Conservation (phyloP, 92 coral and sea anemone species). For the Epizoanthus illoricatus region DNA sequence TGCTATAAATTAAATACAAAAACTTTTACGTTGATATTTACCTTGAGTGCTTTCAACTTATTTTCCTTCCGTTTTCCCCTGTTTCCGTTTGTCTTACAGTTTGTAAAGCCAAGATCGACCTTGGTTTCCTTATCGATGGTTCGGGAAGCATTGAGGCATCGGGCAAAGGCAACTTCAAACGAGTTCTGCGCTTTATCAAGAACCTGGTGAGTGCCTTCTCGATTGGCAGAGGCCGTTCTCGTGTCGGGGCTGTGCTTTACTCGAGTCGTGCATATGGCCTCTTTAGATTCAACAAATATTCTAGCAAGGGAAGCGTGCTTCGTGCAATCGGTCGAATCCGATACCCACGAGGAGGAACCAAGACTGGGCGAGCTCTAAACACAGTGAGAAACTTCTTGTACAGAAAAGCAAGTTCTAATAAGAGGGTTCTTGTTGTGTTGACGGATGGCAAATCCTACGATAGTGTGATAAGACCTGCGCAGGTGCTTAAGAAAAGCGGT, state of each 20-base stretch:
- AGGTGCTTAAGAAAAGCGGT: not conserved
- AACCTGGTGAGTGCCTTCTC: constrained; percentile 61
- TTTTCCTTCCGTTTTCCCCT: not conserved
- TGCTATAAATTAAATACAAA: no score
- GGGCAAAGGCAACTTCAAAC: constrained; percentile 72
- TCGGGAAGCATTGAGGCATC: constrained; percentile 74
- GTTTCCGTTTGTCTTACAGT: constrained; percentile 8
- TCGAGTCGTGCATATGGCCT: constrained; percentile 54
- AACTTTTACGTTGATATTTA: no score
- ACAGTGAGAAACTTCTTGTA: not conserved
- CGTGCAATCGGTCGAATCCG: constrained; percentile 55
- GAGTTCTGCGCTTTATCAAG: constrained; percentile 69
- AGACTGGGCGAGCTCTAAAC: constrained; percentile 6
- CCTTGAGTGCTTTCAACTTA: not conserved
- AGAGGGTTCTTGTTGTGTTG: constrained; percentile 7
- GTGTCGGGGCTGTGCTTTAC: constrained; percentile 62
- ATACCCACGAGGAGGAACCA: constrained; percentile 70
- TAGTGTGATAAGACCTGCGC: not conserved
- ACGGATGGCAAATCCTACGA: constrained; percentile 6
- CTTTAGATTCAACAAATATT: constrained; percentile 58
- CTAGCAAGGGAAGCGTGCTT: constrained; percentile 28
- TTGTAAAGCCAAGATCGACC: constrained; percentile 56
- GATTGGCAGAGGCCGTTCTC: constrained; percentile 61
- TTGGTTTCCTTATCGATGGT: constrained; percentile 73
- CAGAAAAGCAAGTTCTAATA: not conserved